A percentile compares a stretch with the other conserved stretches of the same genome.
These are phyloP conservation scores for Eriocheir sinensis DNA, from an alignment of 1,140 invertebrate species.

Conservation along the genomic window DNA sequence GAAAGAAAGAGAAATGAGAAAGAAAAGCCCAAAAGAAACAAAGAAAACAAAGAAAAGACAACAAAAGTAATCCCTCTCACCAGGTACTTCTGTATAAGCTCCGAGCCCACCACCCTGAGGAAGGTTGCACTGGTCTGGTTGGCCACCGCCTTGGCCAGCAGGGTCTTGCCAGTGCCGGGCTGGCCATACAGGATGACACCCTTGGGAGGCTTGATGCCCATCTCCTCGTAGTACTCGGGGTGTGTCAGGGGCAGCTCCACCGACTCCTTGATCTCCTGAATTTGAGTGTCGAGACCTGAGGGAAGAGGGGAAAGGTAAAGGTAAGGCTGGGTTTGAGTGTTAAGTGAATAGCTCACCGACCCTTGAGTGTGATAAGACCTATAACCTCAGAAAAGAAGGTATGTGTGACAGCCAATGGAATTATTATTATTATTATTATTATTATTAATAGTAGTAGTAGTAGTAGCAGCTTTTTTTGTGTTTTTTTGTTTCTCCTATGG, in stretches of 20 bases:
- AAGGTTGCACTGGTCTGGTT: slow-evolving; percentile 99
- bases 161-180: slow-evolving; percentile 98
- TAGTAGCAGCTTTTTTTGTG: no score
- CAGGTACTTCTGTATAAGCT: slow-evolving; percentile 99
- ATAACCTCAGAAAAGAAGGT: no score
- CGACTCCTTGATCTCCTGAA: slow-evolving; percentile 99
- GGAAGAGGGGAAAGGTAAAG: not conserved
- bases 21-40: no score
- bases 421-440: no score
- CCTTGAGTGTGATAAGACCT: no score
- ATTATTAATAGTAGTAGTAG: no score
- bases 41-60: no score
- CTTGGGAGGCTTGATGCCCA: slow-evolving; percentile 99
- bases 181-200: slow-evolving; percentile 99
- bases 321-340: no score
- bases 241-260: slow-evolving; percentile 99
- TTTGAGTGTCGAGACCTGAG: slow-evolving; percentile 96
- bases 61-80: slow-evolving; percentile 83
- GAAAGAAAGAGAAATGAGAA: no score
- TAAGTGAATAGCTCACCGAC: no score
- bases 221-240: slow-evolving; percentile 99
- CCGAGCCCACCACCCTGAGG: slow-evolving; percentile 98
- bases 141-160: slow-evolving; percentile 99
- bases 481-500: no score
- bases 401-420: no score